phyloP scores from a whole-genome alignment of 2,888 invertebrate species.

The Tortrix viridana region DNA sequence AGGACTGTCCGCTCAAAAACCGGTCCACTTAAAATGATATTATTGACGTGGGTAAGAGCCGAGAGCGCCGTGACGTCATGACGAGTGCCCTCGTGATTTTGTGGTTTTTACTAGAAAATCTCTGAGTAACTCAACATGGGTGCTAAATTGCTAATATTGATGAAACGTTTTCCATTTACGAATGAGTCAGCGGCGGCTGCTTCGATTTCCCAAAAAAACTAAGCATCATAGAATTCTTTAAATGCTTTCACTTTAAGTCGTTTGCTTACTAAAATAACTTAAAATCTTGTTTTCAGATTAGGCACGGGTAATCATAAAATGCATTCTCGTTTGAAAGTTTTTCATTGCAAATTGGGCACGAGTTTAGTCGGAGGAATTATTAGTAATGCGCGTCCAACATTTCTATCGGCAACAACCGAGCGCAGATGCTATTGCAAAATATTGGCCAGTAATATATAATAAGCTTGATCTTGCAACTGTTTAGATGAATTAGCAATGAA shows the following conservation, averaged over 20 bases:
- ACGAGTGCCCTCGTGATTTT: slow-evolving; percentile 30
- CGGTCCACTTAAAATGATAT: slow-evolving; percentile 77
- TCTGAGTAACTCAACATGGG: slow-evolving; percentile 44
- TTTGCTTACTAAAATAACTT: slow-evolving; percentile 30
- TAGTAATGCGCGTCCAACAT: slow-evolving; percentile 1
- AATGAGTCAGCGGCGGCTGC: slow-evolving; percentile 12
- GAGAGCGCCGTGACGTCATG: slow-evolving; percentile 32
- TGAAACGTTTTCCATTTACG: slow-evolving; percentile 7
- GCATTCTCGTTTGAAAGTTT: slow-evolving; percentile 34
- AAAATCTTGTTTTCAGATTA: slow-evolving; percentile 33
- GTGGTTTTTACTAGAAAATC: slow-evolving; percentile 52
- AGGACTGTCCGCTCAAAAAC: slow-evolving; percentile 62
- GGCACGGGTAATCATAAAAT: slow-evolving; percentile 25
- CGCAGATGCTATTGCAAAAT: slow-evolving; percentile 21
- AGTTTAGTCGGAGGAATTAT: background rate
- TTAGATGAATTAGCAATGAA: slow-evolving; percentile 22
- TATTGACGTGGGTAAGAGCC: slow-evolving; percentile 63
- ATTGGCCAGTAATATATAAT: slow-evolving; percentile 18
- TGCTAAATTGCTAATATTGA: slow-evolving; percentile 24
- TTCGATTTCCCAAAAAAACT: slow-evolving; percentile 27
- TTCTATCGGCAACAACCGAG: slow-evolving; percentile 2
- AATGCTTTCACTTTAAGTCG: slow-evolving; percentile 39
- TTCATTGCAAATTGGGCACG: slow-evolving; percentile 32
- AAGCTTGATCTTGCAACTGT: slow-evolving; percentile 26
- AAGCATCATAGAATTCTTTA: slow-evolving; percentile 36